Evolutionary conservation across 1,140 invertebrate species (phyloP).

Genomic region (Ladona fulva): DNA sequence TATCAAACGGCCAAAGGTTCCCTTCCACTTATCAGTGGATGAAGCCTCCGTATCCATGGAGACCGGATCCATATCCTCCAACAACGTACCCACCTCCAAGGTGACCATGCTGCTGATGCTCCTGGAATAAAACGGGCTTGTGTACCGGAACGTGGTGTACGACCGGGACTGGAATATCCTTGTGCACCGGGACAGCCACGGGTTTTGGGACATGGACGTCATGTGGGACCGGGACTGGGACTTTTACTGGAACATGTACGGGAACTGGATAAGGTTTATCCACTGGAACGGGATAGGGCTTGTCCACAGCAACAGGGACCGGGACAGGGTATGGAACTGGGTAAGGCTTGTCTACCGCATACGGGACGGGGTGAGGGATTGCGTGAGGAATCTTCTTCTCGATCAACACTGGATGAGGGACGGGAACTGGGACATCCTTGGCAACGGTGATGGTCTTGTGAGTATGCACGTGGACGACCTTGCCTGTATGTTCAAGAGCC

Average conservation of each 20-base stretch:
- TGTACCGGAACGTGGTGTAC: slow-evolving; percentile 68
- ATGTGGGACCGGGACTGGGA: slow-evolving; percentile 33
- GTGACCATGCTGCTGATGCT: neutral
- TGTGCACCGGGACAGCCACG: slow-evolving; percentile 45
- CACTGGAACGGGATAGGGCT: slow-evolving; percentile 14
- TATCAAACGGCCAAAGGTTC: neutral
- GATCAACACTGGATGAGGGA: slow-evolving; percentile 22
- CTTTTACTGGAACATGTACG: slow-evolving; percentile 14
- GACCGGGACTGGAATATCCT: slow-evolving; percentile 47
- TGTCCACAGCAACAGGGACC: slow-evolving; percentile 9
- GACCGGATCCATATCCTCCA: neutral
- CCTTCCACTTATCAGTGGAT: neutral
- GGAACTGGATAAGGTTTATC: slow-evolving; percentile 16
- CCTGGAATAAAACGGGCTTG: slow-evolving; percentile 38
- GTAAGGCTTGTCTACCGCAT: slow-evolving; percentile 14
- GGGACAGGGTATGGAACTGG: slow-evolving; percentile 14
- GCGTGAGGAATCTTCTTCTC: slow-evolving; percentile 25
- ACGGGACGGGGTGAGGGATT: slow-evolving; percentile 6
- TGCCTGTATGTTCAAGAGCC: too few relatives aligned
- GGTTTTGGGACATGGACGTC: slow-evolving; percentile 44
- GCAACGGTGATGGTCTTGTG: slow-evolving; percentile 16
- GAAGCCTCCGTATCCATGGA: neutral
- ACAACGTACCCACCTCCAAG: neutral
- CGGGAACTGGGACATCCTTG: neutral
- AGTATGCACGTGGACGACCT: too few relatives aligned